Evolutionary conservation across 2,888 invertebrate genomes (phyloP).

Genomic region (Dasypolia templi): DNA sequence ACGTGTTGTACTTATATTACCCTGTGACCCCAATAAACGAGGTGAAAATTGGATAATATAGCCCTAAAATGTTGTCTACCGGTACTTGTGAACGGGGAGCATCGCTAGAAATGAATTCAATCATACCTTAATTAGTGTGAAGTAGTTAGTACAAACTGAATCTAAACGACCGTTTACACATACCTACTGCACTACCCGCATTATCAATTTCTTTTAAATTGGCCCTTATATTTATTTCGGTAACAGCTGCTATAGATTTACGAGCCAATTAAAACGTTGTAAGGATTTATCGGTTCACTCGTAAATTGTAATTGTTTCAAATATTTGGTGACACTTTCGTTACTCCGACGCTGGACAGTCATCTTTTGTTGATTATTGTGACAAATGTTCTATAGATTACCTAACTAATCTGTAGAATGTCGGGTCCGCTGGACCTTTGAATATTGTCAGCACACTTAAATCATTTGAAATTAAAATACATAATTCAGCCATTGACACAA

Average conservation of each 20-base stretch:
- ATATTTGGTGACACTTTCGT: conserved; percentile 58
- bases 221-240: conserved; percentile 83
- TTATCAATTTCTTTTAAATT: conserved; percentile 85
- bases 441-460: conserved; percentile 35
- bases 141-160: conserved; percentile 67
- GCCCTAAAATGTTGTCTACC: conserved; percentile 14
- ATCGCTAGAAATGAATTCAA: conserved; percentile 53
- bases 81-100: background rate
- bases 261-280: conserved; percentile 82
- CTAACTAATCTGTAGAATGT: conserved; percentile 21
- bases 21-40: conserved; percentile 34
- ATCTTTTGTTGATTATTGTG: conserved; percentile 42
- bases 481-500: conserved; percentile 40
- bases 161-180: conserved; percentile 70
- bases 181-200: conserved; percentile 74
- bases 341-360: conserved; percentile 24
- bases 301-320: conserved; percentile 65
- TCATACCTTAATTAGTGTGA: conserved; percentile 62
- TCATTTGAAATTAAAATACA: conserved; percentile 36
- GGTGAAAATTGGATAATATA: conserved; percentile 25
- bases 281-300: conserved; percentile 70
- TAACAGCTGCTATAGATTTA: conserved; percentile 85
- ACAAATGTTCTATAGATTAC: conserved; percentile 16
- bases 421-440: conserved; percentile 19
- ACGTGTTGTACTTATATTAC: conserved; percentile 17